A percentile compares a stretch with the other conserved stretches of the same genome.
phyloP scores from a whole-genome alignment of 2,113 vertebrate species.

The Plotosus lineatus region DNA sequence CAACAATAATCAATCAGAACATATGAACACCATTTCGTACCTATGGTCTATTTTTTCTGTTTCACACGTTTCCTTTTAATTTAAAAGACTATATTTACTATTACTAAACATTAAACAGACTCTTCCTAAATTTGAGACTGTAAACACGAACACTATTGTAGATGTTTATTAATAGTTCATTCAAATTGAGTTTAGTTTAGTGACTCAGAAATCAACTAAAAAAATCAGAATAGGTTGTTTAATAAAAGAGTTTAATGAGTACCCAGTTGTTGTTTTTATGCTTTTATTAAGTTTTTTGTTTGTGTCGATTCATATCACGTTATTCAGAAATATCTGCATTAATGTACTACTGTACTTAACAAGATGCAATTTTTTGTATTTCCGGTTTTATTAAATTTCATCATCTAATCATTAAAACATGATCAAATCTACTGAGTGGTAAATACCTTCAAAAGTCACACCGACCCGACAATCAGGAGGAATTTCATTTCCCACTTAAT shows the following conservation, averaged over 20 bases:
- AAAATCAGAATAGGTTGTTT: too few relatives aligned
- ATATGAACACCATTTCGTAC: not conserved
- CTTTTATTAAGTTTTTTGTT: not conserved
- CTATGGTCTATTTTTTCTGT: not conserved
- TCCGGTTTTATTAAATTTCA: too few relatives aligned
- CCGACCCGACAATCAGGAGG: constrained; percentile 2
- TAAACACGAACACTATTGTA: not conserved
- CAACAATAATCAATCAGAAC: not conserved
- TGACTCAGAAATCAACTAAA: too few relatives aligned
- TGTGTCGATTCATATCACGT: not conserved
- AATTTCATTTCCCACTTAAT: not conserved
- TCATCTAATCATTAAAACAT: not conserved
- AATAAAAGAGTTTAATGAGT: too few relatives aligned
- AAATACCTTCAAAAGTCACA: constrained; percentile 9
- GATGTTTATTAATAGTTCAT: too few relatives aligned
- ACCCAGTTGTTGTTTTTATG: too few relatives aligned
- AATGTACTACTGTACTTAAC: too few relatives aligned
- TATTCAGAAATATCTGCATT: not conserved
- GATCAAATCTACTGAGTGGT: not conserved
- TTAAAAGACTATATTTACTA: not conserved
- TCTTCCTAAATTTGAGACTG: not conserved
- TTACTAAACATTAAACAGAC: not conserved
- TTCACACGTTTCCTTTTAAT: not conserved
- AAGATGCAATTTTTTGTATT: too few relatives aligned
- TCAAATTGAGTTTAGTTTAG: not conserved